A percentile compares a stretch with the other conserved stretches of the same genome.
Evolutionary conservation across 30 jellyfish, hydroid and myxozoan genomes (phyloP).

Genomic region (Clytia hemisphaerica): DNA sequence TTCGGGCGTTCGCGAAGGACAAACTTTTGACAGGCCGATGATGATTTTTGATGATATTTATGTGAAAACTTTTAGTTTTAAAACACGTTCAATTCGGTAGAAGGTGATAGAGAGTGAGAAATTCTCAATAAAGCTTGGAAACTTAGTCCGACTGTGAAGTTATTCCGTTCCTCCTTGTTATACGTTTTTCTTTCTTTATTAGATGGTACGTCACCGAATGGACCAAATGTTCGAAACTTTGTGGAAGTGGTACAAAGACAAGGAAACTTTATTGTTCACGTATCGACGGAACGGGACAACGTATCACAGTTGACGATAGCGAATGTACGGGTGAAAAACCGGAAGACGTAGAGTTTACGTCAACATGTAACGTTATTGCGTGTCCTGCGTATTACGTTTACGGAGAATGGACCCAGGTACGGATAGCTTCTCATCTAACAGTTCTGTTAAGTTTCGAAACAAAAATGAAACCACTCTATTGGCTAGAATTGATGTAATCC

Average conservation of each 20-base stretch:
- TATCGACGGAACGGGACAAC: constrained; percentile 12
- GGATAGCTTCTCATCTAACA: background rate
- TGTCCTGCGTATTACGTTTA: constrained; percentile 59
- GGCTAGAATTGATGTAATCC: background rate
- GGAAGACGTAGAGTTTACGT: background rate
- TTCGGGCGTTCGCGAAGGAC: too few relatives aligned
- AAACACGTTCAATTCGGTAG: too few relatives aligned
- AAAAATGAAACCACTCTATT: background rate
- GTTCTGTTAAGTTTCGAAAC: background rate
- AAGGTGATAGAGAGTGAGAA: too few relatives aligned
- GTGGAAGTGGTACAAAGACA: constrained; percentile 58
- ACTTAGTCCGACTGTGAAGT: background rate
- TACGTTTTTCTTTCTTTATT: background rate
- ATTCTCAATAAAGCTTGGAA: too few relatives aligned
- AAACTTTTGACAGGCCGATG: too few relatives aligned
- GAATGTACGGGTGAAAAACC: constrained; percentile 47
- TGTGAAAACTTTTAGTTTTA: too few relatives aligned
- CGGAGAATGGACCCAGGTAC: constrained; percentile 48
- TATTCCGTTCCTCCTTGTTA: background rate
- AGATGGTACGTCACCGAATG: constrained; percentile 68
- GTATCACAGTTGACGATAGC: constrained; percentile 14
- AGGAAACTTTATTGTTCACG: constrained; percentile 43
- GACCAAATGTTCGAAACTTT: constrained; percentile 48
- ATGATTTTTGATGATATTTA: too few relatives aligned
- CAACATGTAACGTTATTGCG: constrained; percentile 40